Evolutionary conservation across 2,797 vertebrate genomes (phyloP), one percentile per base, ranked within the genome.

Genomic region (Falco berigora): DNA sequence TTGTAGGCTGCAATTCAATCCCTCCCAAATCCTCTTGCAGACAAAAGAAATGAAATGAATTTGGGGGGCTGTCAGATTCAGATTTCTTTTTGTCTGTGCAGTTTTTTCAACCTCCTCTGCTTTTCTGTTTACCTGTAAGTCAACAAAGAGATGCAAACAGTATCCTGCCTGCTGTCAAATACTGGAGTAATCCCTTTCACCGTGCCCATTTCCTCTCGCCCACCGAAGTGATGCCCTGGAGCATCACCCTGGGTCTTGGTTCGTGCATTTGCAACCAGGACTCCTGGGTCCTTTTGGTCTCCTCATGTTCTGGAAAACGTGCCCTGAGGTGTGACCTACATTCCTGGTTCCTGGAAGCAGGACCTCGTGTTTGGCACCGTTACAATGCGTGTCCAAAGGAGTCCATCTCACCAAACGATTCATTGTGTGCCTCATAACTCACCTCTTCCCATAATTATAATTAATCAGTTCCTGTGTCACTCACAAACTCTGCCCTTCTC

Each of bases 131-230:
- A 46, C 34, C 20, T 27, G 0, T 23, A 44, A 64, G 34, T 32
- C 46, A 27, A 22, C 42, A 40, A 24, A 63, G 82, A 53, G 50
- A 0, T n/a, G 34, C 58, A 47, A 53, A 4, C 2, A 2, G 6
- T 32, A 11, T 73, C 55, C 58, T 12, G 1, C 34, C 46, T n/a
- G 47, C 66, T 92, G 44, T 86, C 42, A 24, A 11, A 7, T 3
- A 7, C 42, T 34, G 66, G 30, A 53, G 59, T 6, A 20, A 27
- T 42, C 34, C 47, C 76, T 71, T 34, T 15, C 2, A 8, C 44
- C 1, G 0, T 38, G 30, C 23, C 58, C 1, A 0, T 59, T 86
- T 55, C 47, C 50, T 66, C 25, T 1, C 7, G 1, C 32, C 55
- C 4, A 0, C 68, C 0, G 1, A 9, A 24, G 21, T 4, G 3